Percentiles rank a stretch among this genome's conserved stretches.
These are phyloP conservation scores for Asteroscopus sphinx DNA, from an alignment of 2,888 invertebrate genomes.

Conservation along the genomic window DNA sequence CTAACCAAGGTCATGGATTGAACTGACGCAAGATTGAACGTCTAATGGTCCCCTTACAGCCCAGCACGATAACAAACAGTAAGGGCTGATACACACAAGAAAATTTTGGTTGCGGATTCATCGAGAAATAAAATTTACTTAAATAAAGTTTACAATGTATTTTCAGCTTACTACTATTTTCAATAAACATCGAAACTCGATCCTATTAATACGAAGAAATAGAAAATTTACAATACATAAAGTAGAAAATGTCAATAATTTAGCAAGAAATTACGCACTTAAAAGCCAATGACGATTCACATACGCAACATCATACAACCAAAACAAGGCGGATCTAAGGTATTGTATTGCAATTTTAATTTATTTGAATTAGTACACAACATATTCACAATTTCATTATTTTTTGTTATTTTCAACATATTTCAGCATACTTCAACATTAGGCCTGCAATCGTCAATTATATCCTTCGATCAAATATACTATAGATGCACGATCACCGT, in stretches of 20 bases:
- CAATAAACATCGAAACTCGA: constrained; percentile 21
- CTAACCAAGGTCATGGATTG: no score
- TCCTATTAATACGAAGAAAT: constrained; percentile 19
- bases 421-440: constrained; percentile 17
- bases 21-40: no score
- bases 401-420: constrained; percentile 9
- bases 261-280: constrained; percentile 18
- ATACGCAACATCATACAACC: constrained; percentile 8
- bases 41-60: no score
- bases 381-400: not conserved
- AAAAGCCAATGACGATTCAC: constrained; percentile 12
- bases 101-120: constrained; percentile 11
- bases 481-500: no score
- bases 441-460: constrained; percentile 18
- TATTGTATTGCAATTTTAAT: constrained; percentile 1
- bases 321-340: constrained; percentile 23
- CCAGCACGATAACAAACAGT: constrained; percentile 42
- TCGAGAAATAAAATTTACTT: no score
- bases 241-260: constrained; percentile 10
- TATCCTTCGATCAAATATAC: no score
- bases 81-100: constrained; percentile 14
- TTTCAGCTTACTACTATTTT: constrained; percentile 13
- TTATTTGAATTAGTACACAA: not conserved
- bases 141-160: not conserved
- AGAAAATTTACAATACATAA: constrained; percentile 7